These are phyloP conservation scores for Scaptomyza polygonia DNA, from an alignment of 2,888 invertebrate genomes.

Conservation along the genomic window DNA sequence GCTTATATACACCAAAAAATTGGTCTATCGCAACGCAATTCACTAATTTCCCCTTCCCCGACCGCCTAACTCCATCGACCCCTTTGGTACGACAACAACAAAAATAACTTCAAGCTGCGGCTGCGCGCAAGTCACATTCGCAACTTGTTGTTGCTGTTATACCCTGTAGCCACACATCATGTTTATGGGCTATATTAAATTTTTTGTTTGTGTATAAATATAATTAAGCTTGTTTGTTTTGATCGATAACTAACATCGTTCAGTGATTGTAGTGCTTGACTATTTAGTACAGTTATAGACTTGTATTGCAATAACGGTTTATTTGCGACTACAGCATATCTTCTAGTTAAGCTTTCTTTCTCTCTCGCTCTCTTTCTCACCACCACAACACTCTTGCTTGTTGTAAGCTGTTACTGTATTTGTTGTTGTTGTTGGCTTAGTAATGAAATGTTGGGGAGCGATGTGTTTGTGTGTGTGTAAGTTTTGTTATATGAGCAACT, in stretches of 20 bases:
- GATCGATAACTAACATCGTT: neutral
- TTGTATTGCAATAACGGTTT: neutral
- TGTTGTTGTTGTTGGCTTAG: slow-evolving; percentile 61
- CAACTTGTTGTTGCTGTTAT: slow-evolving; percentile 44
- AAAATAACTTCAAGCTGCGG: slow-evolving; percentile 23
- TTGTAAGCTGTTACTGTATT: slow-evolving; percentile 29
- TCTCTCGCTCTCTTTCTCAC: neutral
- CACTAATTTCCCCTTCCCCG: slow-evolving; percentile 25
- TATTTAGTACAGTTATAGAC: neutral
- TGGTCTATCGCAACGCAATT: slow-evolving; percentile 78
- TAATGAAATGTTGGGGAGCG: slow-evolving; percentile 73
- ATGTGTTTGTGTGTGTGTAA: slow-evolving; percentile 17
- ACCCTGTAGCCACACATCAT: neutral
- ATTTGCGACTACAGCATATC: neutral
- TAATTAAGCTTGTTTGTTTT: neutral
- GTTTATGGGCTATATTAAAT: neutral
- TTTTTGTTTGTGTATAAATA: no score
- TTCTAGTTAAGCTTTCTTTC: neutral
- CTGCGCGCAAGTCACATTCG: slow-evolving; percentile 63
- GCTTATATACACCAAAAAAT: slow-evolving; percentile 83
- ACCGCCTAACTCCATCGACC: no score
- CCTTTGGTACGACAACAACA: neutral
- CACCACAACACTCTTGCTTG: no score
- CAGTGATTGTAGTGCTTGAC: neutral
- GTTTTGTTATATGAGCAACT: slow-evolving; percentile 74